These are phyloP conservation scores for Neuroterus valhalla DNA, from an alignment of 1,140 invertebrate species.

Conservation along the genomic window DNA sequence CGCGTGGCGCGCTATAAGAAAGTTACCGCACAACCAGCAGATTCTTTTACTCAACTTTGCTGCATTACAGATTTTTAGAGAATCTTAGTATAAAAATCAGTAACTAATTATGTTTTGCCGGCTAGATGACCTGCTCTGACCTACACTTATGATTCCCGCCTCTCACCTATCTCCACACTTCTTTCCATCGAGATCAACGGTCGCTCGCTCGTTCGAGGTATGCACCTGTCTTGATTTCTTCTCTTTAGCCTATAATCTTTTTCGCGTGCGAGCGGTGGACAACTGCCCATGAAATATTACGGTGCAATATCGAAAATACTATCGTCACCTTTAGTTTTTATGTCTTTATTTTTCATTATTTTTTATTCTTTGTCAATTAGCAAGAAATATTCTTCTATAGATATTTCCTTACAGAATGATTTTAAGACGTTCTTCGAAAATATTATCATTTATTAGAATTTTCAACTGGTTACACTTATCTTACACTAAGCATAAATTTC, in stretches of 20 bases:
- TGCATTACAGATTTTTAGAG: no score
- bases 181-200: conserved; percentile 50
- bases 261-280: conserved; percentile 51
- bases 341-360: neutral
- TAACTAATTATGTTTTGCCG: no score
- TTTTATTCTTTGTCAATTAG: conserved; percentile 15
- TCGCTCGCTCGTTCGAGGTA: conserved; percentile 50
- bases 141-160: conserved; percentile 37
- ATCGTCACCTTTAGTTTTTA: conserved; percentile 44
- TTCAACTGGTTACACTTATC: no score
- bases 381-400: no score
- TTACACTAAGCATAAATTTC: no score
- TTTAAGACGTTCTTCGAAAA: no score
- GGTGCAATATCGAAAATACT: conserved; percentile 48
- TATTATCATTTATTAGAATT: no score
- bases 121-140: conserved; percentile 13
- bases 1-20: no score
- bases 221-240: conserved; percentile 56
- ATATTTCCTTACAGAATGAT: no score
- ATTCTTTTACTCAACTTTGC: no score
- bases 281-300: conserved; percentile 46
- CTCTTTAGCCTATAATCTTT: conserved; percentile 52
- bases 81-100: no score
- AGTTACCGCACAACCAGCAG: no score
- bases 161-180: conserved; percentile 32